Evolutionary conservation across 2,797 vertebrate genomes (phyloP).

Genomic region (Mionectes olivaceus): DNA sequence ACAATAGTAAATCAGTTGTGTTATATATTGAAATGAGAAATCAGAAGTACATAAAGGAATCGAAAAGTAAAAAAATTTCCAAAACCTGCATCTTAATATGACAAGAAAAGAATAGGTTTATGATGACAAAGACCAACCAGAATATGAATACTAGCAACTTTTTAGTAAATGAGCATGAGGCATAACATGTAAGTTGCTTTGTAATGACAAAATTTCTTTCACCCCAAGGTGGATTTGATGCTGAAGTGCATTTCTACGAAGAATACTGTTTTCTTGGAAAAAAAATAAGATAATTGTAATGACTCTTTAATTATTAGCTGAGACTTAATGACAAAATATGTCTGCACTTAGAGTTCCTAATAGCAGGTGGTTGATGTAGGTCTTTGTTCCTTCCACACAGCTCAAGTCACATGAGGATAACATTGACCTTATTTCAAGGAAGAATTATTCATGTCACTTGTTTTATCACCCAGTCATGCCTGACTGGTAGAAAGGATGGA

Average conservation of each 20-base stretch:
- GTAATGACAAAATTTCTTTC: background rate
- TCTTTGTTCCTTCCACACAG: conserved; percentile 42
- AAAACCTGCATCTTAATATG: background rate
- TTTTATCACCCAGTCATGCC: conserved; percentile 56
- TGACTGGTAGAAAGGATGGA: conserved; percentile 61
- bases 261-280: conserved; percentile 24
- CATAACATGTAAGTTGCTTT: conserved; percentile 8
- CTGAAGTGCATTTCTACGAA: background rate
- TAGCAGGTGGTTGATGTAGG: conserved; percentile 14
- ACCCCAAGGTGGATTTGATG: conserved; percentile 31
- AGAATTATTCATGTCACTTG: conserved; percentile 72
- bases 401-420: conserved; percentile 51
- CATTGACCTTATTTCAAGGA: conserved; percentile 70
- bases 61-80: background rate
- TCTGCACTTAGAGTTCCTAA: background rate
- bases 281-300: conserved; percentile 26
- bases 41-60: background rate
- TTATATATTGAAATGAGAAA: background rate
- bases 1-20: background rate
- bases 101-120: conserved; percentile 22
- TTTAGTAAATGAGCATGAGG: background rate
- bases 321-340: background rate
- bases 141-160: background rate
- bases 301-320: conserved; percentile 37
- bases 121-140: background rate